Conservation (phyloP, 2,113 vertebrate genomes). For the cattle (Bos taurus) region DNA sequence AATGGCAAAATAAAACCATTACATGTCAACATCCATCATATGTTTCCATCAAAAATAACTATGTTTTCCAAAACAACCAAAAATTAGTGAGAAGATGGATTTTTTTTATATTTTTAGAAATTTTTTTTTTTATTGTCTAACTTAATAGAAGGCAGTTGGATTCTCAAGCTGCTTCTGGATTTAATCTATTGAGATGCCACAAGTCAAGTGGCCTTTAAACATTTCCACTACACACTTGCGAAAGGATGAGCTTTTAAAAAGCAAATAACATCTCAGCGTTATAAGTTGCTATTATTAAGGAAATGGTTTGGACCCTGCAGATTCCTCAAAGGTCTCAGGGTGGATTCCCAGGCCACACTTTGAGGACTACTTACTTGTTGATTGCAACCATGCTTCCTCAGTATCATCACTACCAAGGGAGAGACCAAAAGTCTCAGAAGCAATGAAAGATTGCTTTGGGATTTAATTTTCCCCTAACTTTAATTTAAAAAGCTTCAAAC, state of each 20-base stretch:
- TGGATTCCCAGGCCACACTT: no score
- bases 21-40: background rate
- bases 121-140: accelerated
- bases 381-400: no score
- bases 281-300: background rate
- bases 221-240: background rate
- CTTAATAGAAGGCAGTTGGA: background rate
- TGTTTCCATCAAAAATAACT: background rate
- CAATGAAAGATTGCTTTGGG: background rate
- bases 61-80: background rate
- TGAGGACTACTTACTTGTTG: background rate
- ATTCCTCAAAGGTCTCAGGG: background rate
- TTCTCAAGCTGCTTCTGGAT: background rate
- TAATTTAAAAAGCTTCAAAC: background rate
- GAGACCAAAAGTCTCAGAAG: background rate
- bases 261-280: background rate
- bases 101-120: background rate
- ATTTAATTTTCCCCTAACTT: background rate
- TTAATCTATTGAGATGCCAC: background rate
- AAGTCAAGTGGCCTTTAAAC: background rate
- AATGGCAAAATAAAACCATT: background rate
- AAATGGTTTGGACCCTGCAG: background rate
- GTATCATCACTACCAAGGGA: background rate
- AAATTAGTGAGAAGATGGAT: background rate
- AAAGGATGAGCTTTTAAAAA: background rate